A percentile compares a stretch with the other conserved stretches of the same genome.
Evolutionary conservation across 1,140 invertebrate genomes (phyloP).

Genomic region (Zelostemma sp.): DNA sequence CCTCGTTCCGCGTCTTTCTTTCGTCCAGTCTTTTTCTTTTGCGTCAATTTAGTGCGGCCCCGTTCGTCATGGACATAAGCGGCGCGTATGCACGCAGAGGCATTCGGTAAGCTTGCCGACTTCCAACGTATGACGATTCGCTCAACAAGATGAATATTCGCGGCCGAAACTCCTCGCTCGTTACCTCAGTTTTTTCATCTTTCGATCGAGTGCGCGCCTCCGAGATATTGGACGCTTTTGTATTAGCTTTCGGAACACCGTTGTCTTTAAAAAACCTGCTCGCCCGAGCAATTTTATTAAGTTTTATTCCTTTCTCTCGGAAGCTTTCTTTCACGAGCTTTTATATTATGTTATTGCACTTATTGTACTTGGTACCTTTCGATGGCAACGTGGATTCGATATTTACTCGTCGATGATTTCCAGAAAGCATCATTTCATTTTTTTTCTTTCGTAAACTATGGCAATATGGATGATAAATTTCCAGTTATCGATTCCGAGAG

Average conservation of each 20-base stretch:
- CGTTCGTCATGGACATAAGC: conserved; percentile 36
- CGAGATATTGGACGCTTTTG: not conserved
- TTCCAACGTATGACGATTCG: conserved; percentile 21
- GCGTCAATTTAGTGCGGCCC: conserved; percentile 52
- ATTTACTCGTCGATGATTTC: too few species aligned
- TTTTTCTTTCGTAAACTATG: too few species aligned
- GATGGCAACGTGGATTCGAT: too few species aligned
- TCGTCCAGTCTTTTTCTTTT: conserved; percentile 45
- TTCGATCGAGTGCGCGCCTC: not conserved
- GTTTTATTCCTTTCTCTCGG: not conserved
- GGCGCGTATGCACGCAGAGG: conserved; percentile 33
- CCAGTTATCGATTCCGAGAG: too few species aligned
- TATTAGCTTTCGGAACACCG: not conserved
- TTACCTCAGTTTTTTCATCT: conserved; percentile 27
- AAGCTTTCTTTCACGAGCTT: not conserved
- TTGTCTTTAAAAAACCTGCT: not conserved
- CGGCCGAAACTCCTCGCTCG: conserved; percentile 25
- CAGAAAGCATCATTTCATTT: too few species aligned
- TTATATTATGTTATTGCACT: too few species aligned
- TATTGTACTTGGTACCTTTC: too few species aligned
- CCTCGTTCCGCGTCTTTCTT: conserved; percentile 18
- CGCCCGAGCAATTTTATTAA: not conserved
- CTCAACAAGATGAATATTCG: conserved; percentile 33
- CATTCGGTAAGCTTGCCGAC: conserved; percentile 23
- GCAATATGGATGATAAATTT: too few species aligned